Evolutionary conservation across 1,140 invertebrate genomes (phyloP).

Genomic region (Sitophilus oryzae): DNA sequence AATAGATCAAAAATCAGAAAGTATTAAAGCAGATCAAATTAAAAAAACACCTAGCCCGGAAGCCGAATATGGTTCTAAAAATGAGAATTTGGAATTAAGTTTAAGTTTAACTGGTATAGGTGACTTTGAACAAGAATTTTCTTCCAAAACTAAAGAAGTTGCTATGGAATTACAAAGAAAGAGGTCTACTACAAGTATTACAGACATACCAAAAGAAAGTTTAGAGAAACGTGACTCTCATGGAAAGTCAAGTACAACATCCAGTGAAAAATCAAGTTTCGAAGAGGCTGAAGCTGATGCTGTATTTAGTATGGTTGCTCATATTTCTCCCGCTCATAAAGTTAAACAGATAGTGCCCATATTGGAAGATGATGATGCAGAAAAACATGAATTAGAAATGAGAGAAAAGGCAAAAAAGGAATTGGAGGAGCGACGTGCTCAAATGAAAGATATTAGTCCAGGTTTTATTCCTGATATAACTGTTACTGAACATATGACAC

Average conservation of each 20-base stretch:
- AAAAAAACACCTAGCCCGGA: constrained; percentile 47
- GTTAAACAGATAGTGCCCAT: constrained; percentile 47
- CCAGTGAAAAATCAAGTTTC: constrained; percentile 44
- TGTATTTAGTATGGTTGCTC: constrained; percentile 46
- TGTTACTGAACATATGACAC: constrained; percentile 58
- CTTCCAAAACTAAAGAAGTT: constrained; percentile 22
- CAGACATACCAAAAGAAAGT: constrained; percentile 32
- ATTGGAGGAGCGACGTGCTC: constrained; percentile 41
- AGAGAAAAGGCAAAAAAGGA: constrained; percentile 47
- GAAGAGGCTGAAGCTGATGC: constrained; percentile 51
- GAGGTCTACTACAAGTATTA: constrained; percentile 13
- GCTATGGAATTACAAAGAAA: constrained; percentile 25
- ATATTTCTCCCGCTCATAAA: constrained; percentile 43
- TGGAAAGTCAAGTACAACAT: constrained; percentile 40
- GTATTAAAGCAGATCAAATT: constrained; percentile 44
- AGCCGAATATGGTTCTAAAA: constrained; percentile 43
- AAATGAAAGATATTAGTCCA: constrained; percentile 46
- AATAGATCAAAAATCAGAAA: constrained; percentile 44
- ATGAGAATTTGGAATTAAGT: constrained; percentile 40
- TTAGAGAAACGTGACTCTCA: constrained; percentile 41
- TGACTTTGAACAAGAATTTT: constrained; percentile 35
- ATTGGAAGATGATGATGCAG: constrained; percentile 50
- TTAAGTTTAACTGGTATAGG: no score
- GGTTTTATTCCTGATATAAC: constrained; percentile 62
- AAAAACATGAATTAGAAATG: constrained; percentile 49